phyloP scores from a whole-genome alignment of 2,888 invertebrate species.

The Lumbricus terrestris region DNA sequence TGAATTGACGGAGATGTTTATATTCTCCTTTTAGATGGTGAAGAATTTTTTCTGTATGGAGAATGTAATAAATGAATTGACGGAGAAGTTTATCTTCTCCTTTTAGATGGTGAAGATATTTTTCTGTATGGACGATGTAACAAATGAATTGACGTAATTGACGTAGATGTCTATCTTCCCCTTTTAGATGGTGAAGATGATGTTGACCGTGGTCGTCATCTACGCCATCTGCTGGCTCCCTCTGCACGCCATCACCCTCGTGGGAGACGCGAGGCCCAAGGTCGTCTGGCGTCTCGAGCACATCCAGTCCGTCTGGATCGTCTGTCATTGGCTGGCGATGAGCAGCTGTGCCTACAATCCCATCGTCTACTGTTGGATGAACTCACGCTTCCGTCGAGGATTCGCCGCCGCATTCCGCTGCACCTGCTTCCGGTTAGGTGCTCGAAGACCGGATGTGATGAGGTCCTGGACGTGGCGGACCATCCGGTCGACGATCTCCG shows the following conservation, averaged over 20 bases:
- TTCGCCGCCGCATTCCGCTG: conserved; percentile 40
- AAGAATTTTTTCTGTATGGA: no score
- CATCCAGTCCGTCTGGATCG: conserved; percentile 50
- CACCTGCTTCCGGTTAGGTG: conserved; percentile 14
- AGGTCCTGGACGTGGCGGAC: background rate
- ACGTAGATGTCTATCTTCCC: background rate
- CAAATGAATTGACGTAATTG: background rate
- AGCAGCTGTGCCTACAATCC: conserved; percentile 57
- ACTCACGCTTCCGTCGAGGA: conserved; percentile 49
- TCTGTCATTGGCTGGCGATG: conserved; percentile 54
- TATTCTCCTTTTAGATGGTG: background rate
- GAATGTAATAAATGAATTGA: no score
- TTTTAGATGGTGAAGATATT: background rate
- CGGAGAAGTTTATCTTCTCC: no score
- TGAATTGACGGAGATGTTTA: no score
- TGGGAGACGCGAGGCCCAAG: conserved; percentile 45
- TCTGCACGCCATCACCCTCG: conserved; percentile 60
- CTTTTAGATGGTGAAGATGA: conserved; percentile 86
- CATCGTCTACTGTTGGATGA: conserved; percentile 57
- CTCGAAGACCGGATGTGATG: background rate
- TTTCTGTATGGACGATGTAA: background rate
- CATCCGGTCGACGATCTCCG: background rate
- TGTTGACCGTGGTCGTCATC: conserved; percentile 80
- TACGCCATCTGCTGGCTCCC: conserved; percentile 86
- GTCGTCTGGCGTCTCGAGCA: conserved; percentile 47